These are phyloP conservation scores for Micropterix aruncella DNA, from an alignment of 2,888 invertebrate genomes.

Conservation along the genomic window DNA sequence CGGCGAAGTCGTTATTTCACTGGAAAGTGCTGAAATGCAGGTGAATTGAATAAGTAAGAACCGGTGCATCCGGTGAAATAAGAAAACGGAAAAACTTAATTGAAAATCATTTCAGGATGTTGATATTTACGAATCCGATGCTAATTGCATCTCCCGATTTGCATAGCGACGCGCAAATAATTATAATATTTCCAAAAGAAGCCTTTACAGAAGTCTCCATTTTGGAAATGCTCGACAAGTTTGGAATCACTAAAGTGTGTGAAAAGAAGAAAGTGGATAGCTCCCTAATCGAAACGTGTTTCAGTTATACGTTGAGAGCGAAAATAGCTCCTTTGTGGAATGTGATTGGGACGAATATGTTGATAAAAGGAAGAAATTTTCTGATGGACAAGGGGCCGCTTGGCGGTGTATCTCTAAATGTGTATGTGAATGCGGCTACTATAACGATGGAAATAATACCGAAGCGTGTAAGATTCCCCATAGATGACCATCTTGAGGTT, in stretches of 20 bases:
- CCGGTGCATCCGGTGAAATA: too few species aligned
- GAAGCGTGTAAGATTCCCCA: too few species aligned
- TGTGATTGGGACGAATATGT: neutral
- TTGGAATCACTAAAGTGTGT: too few species aligned
- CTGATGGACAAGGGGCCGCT: neutral
- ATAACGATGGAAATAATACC: too few species aligned
- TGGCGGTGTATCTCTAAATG: neutral
- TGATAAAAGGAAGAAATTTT: neutral
- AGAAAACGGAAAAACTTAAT: neutral
- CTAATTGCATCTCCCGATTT: neutral
- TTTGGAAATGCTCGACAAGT: neutral
- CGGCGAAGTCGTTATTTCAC: neutral
- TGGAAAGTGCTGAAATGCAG: neutral
- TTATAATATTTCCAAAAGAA: neutral
- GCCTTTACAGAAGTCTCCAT: neutral
- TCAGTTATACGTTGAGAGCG: neutral
- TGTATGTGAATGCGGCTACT: too few species aligned
- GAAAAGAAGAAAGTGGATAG: too few species aligned
- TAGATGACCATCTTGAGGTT: too few species aligned
- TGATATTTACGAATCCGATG: neutral
- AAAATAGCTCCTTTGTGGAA: neutral
- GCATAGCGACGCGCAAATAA: neutral
- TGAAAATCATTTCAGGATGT: neutral
- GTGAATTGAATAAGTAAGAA: neutral
- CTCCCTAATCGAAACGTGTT: neutral